Percentiles rank a stretch among this genome's conserved stretches.
These are phyloP conservation scores for Benthosema pterotum DNA, from an alignment of 2,797 vertebrate genomes.

Conservation along the genomic window DNA sequence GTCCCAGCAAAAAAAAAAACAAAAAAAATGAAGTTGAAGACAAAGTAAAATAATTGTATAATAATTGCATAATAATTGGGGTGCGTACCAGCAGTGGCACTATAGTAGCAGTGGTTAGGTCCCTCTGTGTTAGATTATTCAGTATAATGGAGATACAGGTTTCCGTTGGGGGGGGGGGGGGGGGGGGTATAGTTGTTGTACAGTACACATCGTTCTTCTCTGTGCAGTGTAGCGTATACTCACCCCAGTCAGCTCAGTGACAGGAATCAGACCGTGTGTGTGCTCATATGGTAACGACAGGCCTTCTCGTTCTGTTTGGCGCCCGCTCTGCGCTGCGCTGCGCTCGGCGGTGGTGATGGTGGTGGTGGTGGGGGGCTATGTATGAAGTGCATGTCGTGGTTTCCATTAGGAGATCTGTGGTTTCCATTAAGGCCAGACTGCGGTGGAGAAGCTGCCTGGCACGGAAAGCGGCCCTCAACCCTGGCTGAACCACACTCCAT, in stretches of 20 bases:
- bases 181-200: too few relatives aligned
- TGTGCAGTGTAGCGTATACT: constrained; percentile 64
- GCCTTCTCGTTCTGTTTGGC: constrained; percentile 64
- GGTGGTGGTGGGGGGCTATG: constrained; percentile 4
- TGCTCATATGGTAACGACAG: constrained; percentile 71
- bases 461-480: constrained; percentile 63
- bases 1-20: too few relatives aligned
- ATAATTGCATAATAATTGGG: too few relatives aligned
- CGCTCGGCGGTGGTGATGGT: too few relatives aligned
- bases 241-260: constrained; percentile 56
- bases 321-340: constrained; percentile 21
- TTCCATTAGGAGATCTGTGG: constrained; percentile 58
- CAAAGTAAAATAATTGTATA: too few relatives aligned
- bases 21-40: too few relatives aligned
- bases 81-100: too few relatives aligned
- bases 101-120: too few relatives aligned
- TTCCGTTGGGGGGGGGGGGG: too few relatives aligned
- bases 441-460: constrained; percentile 58
- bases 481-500: constrained; percentile 65
- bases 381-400: not conserved
- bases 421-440: constrained; percentile 74
- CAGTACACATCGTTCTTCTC: too few relatives aligned
- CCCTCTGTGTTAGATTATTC: too few relatives aligned
- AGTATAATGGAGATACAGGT: too few relatives aligned
- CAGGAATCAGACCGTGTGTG: constrained; percentile 55